Conservation (phyloP, 1,140 invertebrate species). For the Magallana ariakensis region DNA sequence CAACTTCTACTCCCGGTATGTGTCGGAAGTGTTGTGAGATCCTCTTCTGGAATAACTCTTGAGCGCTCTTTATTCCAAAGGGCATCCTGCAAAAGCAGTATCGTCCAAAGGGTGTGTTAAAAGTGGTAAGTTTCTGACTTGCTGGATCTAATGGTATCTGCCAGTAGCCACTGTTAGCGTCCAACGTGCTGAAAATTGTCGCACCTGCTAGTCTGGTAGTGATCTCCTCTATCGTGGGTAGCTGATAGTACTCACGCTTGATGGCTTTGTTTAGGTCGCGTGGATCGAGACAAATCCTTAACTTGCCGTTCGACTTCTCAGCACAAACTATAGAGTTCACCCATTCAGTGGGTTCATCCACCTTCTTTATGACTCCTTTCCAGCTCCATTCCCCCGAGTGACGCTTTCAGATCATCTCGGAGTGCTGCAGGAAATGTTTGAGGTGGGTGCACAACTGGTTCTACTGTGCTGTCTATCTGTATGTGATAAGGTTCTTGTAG, state of each 20-base stretch:
- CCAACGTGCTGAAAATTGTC: conserved; percentile 45
- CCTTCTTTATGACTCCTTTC: no score
- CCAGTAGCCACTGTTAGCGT: no score
- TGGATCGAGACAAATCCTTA: conserved; percentile 35
- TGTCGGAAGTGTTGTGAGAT: conserved; percentile 70
- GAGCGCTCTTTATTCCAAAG: conserved; percentile 47
- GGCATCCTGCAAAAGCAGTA: conserved; percentile 55
- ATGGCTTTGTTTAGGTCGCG: no score
- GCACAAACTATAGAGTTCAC: no score
- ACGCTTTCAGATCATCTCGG: no score
- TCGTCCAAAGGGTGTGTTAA: conserved; percentile 57
- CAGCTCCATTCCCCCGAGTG: no score
- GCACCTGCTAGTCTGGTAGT: background rate
- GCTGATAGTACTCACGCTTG: no score
- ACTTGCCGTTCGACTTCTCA: conserved; percentile 40
- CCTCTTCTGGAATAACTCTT: conserved; percentile 71
- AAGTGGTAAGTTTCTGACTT: conserved; percentile 58
- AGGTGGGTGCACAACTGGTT: conserved; percentile 43
- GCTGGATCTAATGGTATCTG: conserved; percentile 53
- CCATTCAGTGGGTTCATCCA: no score
- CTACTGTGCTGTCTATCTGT: conserved; percentile 38
- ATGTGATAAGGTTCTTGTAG: conserved; percentile 45
- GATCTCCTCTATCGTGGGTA: background rate
- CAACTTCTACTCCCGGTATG: conserved; percentile 71
- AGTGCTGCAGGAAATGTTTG: no score